Evolutionary conservation across 2,113 vertebrate species (phyloP).

Genomic region (Phodopus roborovskii): DNA sequence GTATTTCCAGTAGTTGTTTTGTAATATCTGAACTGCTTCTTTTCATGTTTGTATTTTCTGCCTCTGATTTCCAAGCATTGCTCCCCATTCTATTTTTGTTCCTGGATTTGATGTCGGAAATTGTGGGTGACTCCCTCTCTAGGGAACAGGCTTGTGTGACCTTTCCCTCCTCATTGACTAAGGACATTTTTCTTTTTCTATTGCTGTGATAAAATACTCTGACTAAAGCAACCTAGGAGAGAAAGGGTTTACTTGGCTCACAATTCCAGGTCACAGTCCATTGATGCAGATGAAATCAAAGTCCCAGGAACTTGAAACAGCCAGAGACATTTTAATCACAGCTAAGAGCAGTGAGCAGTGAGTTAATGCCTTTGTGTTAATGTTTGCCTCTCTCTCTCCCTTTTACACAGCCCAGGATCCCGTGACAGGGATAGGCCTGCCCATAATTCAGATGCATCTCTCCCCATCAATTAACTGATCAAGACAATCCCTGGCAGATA

Average conservation of each 20-base stretch:
- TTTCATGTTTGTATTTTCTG: neutral
- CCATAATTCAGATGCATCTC: neutral
- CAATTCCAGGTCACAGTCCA: neutral
- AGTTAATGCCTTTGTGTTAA: neutral
- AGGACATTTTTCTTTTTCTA: neutral
- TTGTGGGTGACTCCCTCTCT: neutral
- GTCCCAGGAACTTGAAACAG: neutral
- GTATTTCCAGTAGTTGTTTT: neutral
- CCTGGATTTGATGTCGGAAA: constrained; percentile 29
- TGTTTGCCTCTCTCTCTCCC: neutral
- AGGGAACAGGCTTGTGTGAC: neutral
- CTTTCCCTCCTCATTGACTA: neutral
- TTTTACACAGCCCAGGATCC: neutral
- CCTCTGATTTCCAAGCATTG: neutral
- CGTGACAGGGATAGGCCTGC: neutral
- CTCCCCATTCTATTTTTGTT: neutral
- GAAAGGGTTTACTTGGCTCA: neutral
- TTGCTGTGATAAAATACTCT: neutral
- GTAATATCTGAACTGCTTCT: neutral
- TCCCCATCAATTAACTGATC: neutral
- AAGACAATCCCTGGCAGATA: neutral
- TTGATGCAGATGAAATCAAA: neutral
- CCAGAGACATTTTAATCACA: neutral
- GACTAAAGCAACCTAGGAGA: neutral
- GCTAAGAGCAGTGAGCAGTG: neutral